Base-by-base conservation (phyloP, 1,140 invertebrate species). In the Tetragonula clypearis region DNA sequence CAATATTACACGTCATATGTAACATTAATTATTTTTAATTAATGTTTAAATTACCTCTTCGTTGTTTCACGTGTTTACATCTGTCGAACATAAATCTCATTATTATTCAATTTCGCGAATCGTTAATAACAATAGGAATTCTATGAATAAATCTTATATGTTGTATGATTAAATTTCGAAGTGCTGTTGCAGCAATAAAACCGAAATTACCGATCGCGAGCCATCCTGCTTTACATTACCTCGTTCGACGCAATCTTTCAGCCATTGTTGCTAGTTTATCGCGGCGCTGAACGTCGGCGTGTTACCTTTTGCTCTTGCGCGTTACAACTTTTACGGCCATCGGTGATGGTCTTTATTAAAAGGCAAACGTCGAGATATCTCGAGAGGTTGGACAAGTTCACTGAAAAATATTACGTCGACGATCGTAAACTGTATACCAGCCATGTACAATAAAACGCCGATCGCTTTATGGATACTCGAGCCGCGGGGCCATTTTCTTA, bases 401-500 rank as follows among this genome's bases (percentile, higher is more conserved):
- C 26, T 55, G 21, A 19, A 68, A 30, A 15, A 79, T 68, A 53
- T 49, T 8, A 23, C 35, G 12, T 21, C 2, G 30, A 12, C 3
- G 62, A 56, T 55, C 65, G 26, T 56, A 79, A 79, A 68, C 77
- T 66, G 76, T 26, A 14, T 26, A 66, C 30, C 74, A 23, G 5
- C 0, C 8, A 8, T 68, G 19, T 68, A n/a, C 55, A 6, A 72
- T 60, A 62, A 49, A 3, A 62, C 23, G 58, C 0, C 6, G 21
- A 60, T 62, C 30, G n/a, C 21, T 79, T 79, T 79, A 79, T 68
- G 65, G 62, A 26, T 55, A 68, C 77, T 66, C 68, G 41, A 68
- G n/a, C 62, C 11, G 4, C 30, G 49, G 14, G 17, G 11, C 77
- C 77, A 68, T 79, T 79, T 79, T 68, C 65, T 79, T 79, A 55